Percentiles rank a stretch among this genome's conserved stretches.
phyloP scores from a whole-genome alignment of 2,888 invertebrate species.

The Tridacna crocea region DNA sequence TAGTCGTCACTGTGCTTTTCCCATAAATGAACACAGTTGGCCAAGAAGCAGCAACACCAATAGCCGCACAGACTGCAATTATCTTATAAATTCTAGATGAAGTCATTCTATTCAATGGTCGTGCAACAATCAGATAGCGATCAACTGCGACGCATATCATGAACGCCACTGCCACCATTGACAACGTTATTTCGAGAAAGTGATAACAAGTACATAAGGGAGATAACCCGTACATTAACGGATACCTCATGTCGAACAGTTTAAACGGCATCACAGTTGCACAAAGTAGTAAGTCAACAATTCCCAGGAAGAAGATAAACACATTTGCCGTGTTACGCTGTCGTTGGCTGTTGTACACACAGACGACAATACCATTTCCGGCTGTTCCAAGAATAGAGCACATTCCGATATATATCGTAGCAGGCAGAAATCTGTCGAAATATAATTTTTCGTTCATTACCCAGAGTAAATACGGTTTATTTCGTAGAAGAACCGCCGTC shows the following conservation, averaged over 20 bases:
- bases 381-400: slow-evolving; percentile 23
- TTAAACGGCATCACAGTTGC: slow-evolving; percentile 38
- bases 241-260: slow-evolving; percentile 42
- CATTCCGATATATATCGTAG: slow-evolving; percentile 31
- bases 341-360: slow-evolving; percentile 29
- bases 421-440: slow-evolving; percentile 31
- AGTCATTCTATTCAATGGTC: slow-evolving; percentile 32
- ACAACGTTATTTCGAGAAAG: slow-evolving; percentile 30
- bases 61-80: slow-evolving; percentile 4
- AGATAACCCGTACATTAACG: slow-evolving; percentile 31
- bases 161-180: slow-evolving; percentile 35
- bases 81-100: slow-evolving; percentile 16
- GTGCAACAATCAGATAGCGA: slow-evolving; percentile 31
- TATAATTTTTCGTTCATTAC: slow-evolving; percentile 33
- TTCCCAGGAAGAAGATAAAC: slow-evolving; percentile 37
- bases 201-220: slow-evolving; percentile 29
- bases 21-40: slow-evolving; percentile 39
- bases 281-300: slow-evolving; percentile 34
- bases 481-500: not conserved
- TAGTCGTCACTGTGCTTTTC: slow-evolving; percentile 29
- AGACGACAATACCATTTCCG: slow-evolving; percentile 43
- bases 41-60: slow-evolving; percentile 26
- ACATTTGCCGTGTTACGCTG: slow-evolving; percentile 29
- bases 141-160: slow-evolving; percentile 42
- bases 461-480: slow-evolving; percentile 31